Base-by-base conservation (phyloP, 1,140 invertebrate genomes). In the Drosophila busckii region DNA sequence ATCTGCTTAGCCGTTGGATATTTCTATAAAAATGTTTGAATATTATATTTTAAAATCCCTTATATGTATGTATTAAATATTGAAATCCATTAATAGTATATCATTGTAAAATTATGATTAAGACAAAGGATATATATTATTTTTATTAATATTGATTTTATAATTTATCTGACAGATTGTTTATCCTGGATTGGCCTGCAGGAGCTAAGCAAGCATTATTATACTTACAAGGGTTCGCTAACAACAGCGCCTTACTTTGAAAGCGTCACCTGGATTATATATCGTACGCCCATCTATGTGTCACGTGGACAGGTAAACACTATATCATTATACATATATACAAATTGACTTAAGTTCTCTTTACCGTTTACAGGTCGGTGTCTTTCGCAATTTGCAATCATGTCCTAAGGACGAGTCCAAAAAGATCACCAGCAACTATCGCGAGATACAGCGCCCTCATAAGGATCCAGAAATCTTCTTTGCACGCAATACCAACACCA, bases 241-340 rank as follows among this genome's bases (percentile, higher is more conserved):
- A 94, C 93, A 1, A 93, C 91, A n/a, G 90, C 91, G 25, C 90
- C 90, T 0, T 94, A 92, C 62, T 88, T 89, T 49, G 92, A 94
- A 67, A 91, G 90, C 59, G 93, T 94, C 19, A 90, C 89, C 13
- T 94, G 93, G 93, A 93, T 93, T 13, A 89, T 94, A 2, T 92
- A 95, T 62, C 90, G 93, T 4, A 89, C 92, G 4, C 90, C 93
- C 1, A 91, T 96, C 40, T 89, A 91, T 66, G 89, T 95, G 9
- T 94, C 93, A 0, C 75, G 89, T 12, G 88, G 90, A 32, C 94
- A 96, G 89, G 93, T 95, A 54, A 54, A 63, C 2, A 8, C 12
- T 26, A n/a, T 10, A 10, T 16, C 8, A 2, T 6, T 37, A 6
- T 13, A 20, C 17, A 31, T 5, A 17, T 16, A 46, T 10, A 20